phyloP scores from a whole-genome alignment of 2,888 invertebrate genomes.

The Philereme vetulata region DNA sequence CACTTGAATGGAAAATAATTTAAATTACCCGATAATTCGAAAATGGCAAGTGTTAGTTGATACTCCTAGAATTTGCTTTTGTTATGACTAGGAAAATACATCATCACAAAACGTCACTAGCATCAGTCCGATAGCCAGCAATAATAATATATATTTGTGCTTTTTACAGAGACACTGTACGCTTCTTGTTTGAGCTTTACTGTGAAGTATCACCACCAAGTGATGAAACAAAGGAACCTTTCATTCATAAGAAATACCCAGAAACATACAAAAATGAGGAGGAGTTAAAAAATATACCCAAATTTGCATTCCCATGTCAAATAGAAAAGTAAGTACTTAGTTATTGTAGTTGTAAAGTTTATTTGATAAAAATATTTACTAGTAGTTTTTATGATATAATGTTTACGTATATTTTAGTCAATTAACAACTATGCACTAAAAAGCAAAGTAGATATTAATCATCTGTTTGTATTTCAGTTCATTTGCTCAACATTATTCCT shows the following conservation, averaged over 20 bases:
- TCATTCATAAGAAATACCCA: conserved; percentile 93
- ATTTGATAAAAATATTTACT: too few species aligned
- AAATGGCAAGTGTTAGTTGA: too few species aligned
- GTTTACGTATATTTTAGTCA: too few species aligned
- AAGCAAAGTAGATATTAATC: not conserved
- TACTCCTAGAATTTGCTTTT: not conserved
- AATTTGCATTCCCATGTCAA: conserved; percentile 92
- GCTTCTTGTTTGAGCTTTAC: conserved; percentile 91
- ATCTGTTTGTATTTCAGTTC: conserved; percentile 82
- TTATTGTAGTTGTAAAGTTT: too few species aligned
- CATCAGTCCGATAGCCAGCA: too few species aligned
- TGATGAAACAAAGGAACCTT: conserved; percentile 83
- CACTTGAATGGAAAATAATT: too few species aligned
- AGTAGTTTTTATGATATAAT: too few species aligned
- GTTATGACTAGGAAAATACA: not conserved
- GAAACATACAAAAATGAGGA: conserved; percentile 92
- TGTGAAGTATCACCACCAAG: conserved; percentile 90
- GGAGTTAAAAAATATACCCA: conserved; percentile 93
- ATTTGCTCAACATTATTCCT: conserved; percentile 97
- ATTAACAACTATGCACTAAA: too few species aligned
- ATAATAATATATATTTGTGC: not conserved
- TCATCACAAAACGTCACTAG: not conserved
- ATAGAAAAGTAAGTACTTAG: conserved; percentile 68
- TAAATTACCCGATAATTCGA: too few species aligned
- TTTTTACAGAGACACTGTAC: conserved; percentile 89